Conservation (phyloP, 2,113 vertebrate species). For the Hippocampus comes region DNA sequence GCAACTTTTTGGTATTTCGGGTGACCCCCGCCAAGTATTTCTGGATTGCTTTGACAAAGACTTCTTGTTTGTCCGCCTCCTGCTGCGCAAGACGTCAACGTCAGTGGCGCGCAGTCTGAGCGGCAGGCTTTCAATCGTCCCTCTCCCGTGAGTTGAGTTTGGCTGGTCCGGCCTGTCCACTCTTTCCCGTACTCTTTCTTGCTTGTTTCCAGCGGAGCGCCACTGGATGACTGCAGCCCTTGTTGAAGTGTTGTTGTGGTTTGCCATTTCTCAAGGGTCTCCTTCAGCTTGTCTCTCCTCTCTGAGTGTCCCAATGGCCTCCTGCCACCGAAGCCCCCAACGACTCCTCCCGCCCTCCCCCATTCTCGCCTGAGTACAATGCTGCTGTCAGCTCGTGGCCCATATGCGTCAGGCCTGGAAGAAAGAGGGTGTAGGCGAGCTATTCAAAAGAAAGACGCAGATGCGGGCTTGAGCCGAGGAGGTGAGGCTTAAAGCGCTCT, state of each 20-base stretch:
- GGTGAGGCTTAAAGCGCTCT: conserved; percentile 22
- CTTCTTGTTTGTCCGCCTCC: neutral
- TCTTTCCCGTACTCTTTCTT: conserved; percentile 16
- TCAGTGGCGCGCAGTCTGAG: neutral
- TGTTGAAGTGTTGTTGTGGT: conserved; percentile 69
- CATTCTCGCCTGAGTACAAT: conserved; percentile 58
- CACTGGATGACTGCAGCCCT: conserved; percentile 62
- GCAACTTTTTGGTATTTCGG: neutral
- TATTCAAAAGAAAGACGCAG: conserved; percentile 57
- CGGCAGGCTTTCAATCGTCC: neutral
- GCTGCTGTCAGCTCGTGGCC: conserved; percentile 66
- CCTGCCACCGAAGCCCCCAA: conserved; percentile 23
- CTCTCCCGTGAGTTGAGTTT: neutral
- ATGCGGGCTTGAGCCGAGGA: conserved; percentile 21
- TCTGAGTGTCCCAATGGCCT: conserved; percentile 59
- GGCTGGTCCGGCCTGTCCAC: neutral
- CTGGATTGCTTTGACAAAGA: neutral
- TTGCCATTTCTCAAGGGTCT: conserved; percentile 69
- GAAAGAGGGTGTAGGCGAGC: conserved; percentile 24
- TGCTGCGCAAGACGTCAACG: neutral
- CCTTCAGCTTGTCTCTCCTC: conserved; percentile 67
- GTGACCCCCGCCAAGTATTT: neutral
- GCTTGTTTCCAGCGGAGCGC: conserved; percentile 37
- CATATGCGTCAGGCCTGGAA: conserved; percentile 65
- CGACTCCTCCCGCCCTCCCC: conserved; percentile 17